phyloP scores from a whole-genome alignment of 2,797 vertebrate species.

The Acanthopagrus latus region DNA sequence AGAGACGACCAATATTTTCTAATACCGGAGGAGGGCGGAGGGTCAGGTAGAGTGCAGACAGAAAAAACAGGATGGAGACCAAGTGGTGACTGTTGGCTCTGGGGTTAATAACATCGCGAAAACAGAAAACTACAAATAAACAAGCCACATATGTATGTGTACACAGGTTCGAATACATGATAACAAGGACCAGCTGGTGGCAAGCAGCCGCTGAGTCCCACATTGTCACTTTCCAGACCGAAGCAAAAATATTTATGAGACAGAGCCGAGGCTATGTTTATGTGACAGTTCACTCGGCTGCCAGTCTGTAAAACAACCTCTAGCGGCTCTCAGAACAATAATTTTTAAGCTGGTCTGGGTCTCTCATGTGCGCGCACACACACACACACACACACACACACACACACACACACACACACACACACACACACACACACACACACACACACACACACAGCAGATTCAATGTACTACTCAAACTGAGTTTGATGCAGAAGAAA shows the following conservation, averaged over 20 bases:
- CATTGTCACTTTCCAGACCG: constrained; percentile 35
- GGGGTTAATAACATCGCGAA: constrained; percentile 24
- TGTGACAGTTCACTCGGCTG: constrained; percentile 50
- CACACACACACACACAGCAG: neutral
- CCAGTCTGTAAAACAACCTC: constrained; percentile 49
- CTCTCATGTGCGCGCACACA: constrained; percentile 9
- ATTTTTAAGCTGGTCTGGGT: constrained; percentile 13
- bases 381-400: no score
- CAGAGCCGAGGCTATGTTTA: constrained; percentile 39
- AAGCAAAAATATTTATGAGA: constrained; percentile 54
- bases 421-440: no score
- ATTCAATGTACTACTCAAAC: constrained; percentile 22
- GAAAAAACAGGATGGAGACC: neutral
- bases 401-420: no score
- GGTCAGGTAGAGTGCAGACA: constrained; percentile 22
- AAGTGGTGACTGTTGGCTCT: constrained; percentile 1
- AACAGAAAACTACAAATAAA: constrained; percentile 13
- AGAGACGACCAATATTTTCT: constrained; percentile 16
- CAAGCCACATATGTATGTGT: constrained; percentile 7
- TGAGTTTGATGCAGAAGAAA: constrained; percentile 9
- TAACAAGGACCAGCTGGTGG: constrained; percentile 15
- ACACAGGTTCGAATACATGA: constrained; percentile 36
- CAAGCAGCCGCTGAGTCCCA: constrained; percentile 26
- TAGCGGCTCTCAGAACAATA: constrained; percentile 39
- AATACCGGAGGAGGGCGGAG: constrained; percentile 5